A percentile compares a stretch with the other conserved stretches of the same genome.
These are phyloP conservation scores for Eurytemora carolleeae DNA, from an alignment of 1,140 invertebrate genomes.

Conservation along the genomic window DNA sequence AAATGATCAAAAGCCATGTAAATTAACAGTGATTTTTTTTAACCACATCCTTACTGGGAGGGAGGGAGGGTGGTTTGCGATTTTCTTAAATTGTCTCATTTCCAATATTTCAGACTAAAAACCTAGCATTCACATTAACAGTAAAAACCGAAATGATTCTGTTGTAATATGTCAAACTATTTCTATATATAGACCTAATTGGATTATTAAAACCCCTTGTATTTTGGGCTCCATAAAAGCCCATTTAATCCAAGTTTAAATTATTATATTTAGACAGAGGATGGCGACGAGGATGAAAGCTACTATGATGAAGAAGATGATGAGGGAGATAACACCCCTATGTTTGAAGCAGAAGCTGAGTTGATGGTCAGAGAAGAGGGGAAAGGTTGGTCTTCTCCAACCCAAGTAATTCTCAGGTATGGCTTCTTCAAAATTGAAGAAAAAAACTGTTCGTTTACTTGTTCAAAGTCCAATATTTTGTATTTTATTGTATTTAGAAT, in stretches of 20 bases:
- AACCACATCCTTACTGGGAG: too few relatives aligned
- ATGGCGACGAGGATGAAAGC: conserved; percentile 17
- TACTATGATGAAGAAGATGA: conserved; percentile 17
- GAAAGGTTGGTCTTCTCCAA: too few relatives aligned
- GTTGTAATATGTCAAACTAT: conserved; percentile 9
- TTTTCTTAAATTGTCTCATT: neutral
- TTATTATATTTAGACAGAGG: conserved; percentile 16
- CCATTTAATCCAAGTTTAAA: too few relatives aligned
- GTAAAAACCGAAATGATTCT: conserved; percentile 5
- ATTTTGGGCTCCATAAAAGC: too few relatives aligned
- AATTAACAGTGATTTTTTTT: too few relatives aligned
- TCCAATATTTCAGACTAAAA: neutral
- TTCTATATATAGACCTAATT: neutral
- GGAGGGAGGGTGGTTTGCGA: neutral
- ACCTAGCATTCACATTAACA: neutral
- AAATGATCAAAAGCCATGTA: too few relatives aligned
- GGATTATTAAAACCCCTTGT: conserved; percentile 9
- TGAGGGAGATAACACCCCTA: conserved; percentile 28
- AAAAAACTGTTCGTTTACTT: conserved; percentile 17
- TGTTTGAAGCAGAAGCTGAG: conserved; percentile 25
- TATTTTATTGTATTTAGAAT: conserved; percentile 30
- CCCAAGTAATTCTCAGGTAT: too few relatives aligned
- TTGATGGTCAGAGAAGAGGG: conserved; percentile 28
- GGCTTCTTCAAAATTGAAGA: conserved; percentile 22
- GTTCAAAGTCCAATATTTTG: conserved; percentile 19